phyloP scores from a whole-genome alignment of 2,113 vertebrate species.

The rabbit (Oryctolagus cuniculus) region mOryCun1.1 NC_091434.1:181864001-181864500 shows the following conservation, averaged over 20 bases:
- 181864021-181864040: background rate
- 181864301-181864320: no score
- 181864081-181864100: background rate
- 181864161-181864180: background rate
- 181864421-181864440: no score
- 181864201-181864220: background rate
- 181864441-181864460: no score
- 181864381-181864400: no score
- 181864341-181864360: no score
- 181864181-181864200: background rate
- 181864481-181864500: no score
- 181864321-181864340: no score
- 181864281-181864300: background rate
- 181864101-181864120: background rate
- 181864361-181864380: no score
- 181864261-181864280: background rate
- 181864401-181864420: no score
- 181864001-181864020: background rate
- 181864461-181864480: no score
- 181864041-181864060: background rate
- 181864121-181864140: background rate
- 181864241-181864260: conserved; percentile 9
- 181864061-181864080: background rate
- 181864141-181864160: background rate
- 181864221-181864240: background rate